A percentile compares a stretch with the other conserved stretches of the same genome.
Evolutionary conservation across 2,113 vertebrate genomes (phyloP).

Genomic region (Axis porcinus): DNA sequence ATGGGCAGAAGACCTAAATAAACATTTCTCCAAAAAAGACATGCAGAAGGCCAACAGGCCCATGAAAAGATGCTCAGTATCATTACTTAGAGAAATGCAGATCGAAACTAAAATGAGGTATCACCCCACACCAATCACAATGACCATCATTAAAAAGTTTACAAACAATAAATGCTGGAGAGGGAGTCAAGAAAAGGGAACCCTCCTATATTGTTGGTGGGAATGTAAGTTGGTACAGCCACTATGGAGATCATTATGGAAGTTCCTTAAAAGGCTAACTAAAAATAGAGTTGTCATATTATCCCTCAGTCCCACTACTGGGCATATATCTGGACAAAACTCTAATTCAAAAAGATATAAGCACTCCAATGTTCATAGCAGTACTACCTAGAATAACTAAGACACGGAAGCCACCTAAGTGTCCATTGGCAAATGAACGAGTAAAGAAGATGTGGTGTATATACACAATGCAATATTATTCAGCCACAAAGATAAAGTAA

Average conservation of each 20-base stretch:
- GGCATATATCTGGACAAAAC: background rate
- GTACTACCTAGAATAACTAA: background rate
- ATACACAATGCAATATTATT: background rate
- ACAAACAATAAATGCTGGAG: background rate
- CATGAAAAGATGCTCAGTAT: background rate
- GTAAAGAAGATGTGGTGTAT: background rate
- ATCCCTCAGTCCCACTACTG: background rate
- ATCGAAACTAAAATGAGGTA: background rate
- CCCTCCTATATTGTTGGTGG: background rate
- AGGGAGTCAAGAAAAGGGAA: background rate
- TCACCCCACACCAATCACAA: background rate
- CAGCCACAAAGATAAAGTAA: background rate
- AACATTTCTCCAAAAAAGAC: background rate
- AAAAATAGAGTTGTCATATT: background rate
- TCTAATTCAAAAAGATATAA: background rate
- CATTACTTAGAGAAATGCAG: background rate
- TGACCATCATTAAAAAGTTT: background rate
- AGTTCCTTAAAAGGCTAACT: background rate
- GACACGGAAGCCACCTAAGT: background rate
- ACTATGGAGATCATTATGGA: background rate
- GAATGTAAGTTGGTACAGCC: background rate
- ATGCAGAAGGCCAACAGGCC: background rate
- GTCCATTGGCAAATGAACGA: background rate
- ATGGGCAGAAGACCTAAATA: background rate
- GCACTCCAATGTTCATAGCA: background rate